These are phyloP conservation scores for Baccha elongata DNA, from an alignment of 2,888 invertebrate species.

Conservation along the genomic window DNA sequence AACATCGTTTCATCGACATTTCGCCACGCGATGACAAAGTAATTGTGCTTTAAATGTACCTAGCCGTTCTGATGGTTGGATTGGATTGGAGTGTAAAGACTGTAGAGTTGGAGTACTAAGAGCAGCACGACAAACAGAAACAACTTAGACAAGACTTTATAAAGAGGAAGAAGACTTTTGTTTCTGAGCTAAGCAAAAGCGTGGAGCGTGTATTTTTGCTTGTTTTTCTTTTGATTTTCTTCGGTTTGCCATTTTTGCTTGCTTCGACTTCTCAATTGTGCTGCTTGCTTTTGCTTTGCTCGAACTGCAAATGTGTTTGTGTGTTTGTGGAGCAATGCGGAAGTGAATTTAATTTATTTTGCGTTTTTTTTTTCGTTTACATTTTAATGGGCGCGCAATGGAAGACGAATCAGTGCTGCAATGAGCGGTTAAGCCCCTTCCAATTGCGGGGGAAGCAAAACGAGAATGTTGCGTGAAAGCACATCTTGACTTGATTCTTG, in stretches of 20 bases:
- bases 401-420: conserved; percentile 71
- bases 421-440: conserved; percentile 55
- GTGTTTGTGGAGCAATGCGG: conserved; percentile 82
- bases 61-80: conserved; percentile 40
- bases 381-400: conserved; percentile 64
- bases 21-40: conserved; percentile 61
- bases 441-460: conserved; percentile 61
- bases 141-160: conserved; percentile 36
- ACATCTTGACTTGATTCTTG: conserved; percentile 17
- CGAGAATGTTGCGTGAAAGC: conserved; percentile 25
- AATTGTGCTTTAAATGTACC: conserved; percentile 64
- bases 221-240: conserved; percentile 71
- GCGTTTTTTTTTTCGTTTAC: conserved; percentile 60
- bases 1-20: conserved; percentile 33
- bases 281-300: conserved; percentile 5
- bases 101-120: background rate
- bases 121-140: conserved; percentile 23
- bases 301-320: conserved; percentile 74
- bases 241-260: conserved; percentile 69
- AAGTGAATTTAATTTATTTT: conserved; percentile 82
- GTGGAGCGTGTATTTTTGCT: conserved; percentile 65
- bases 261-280: background rate
- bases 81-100: conserved; percentile 19
- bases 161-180: conserved; percentile 61
- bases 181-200: conserved; percentile 52